Evolutionary conservation across 2,888 invertebrate species (phyloP), one percentile per base, ranked within the genome.

Genomic region (Cotesia congregata): DNA sequence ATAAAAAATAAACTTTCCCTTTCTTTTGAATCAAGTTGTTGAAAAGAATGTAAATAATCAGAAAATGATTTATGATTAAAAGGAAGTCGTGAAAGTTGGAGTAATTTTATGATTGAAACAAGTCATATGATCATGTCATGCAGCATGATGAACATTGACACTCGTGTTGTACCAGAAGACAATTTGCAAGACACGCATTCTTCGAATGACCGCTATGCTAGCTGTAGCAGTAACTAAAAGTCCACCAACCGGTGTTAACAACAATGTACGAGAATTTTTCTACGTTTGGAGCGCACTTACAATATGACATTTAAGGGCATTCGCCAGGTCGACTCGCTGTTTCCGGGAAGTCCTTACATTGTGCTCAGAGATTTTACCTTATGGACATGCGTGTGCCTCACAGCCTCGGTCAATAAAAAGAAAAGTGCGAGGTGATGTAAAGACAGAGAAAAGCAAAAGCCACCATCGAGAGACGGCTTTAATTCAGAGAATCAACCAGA

Each of bases 161-260:
- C 40, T 65, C 12, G 6, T 67, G 20, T 59, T 75, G 62, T 50
- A 68, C 40, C 59, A 40, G 72, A 17, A 7, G 71, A 77, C 78
- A 78, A 80, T 80, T 79, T 78, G 74, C 68, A 68, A 73, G 72
- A 77, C 78, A 72, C 68, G 75, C 38, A 78, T 81, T 80, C 74
- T 50, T 50, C 50, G 50, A 50, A 50, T 50, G 9, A 50, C 12
- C 50, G 50, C 70, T 64, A 17, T 12, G 12, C 70, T 64, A 17
- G 77, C 15, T 72, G 70, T 41, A 40, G 77, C 15, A 74, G 70
- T 41, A 40, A 50, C 17, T 40, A 17, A 17, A 6, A 62, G 62
- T 17, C 38, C 30, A 40, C 17, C 62, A 62, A 77, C 68, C 64
- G 75, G 76, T 70, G 50, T 64, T 62, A 67, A 62, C 64, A 77